These are phyloP conservation scores for Papio anubis DNA, from an alignment of 2,113 vertebrate genomes.

Conservation along the genomic window DNA sequence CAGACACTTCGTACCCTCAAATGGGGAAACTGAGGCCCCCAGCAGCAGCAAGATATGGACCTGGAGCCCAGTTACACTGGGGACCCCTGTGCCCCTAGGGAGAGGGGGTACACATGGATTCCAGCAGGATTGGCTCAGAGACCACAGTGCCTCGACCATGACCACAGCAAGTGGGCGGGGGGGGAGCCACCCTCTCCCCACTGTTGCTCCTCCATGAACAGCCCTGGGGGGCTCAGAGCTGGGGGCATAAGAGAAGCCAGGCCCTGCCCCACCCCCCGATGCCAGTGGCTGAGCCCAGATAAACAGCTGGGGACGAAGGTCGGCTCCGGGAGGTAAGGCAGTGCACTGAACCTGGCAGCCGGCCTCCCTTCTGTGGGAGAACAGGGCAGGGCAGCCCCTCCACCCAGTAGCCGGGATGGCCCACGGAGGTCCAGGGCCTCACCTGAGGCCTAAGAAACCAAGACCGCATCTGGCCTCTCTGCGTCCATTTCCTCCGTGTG, in stretches of 20 bases:
- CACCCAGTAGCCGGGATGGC: background rate
- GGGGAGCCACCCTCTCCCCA: background rate
- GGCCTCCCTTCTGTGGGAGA: background rate
- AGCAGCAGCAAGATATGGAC: background rate
- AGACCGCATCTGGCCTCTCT: background rate
- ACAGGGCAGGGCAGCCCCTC: background rate
- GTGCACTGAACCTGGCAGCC: background rate
- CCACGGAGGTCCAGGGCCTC: background rate
- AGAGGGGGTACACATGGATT: background rate
- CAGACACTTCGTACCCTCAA: background rate
- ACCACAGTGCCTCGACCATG: background rate
- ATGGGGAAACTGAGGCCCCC: background rate
- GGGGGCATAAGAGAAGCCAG: too few relatives aligned
- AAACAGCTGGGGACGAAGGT: background rate
- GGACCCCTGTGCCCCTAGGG: background rate
- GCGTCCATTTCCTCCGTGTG: background rate
- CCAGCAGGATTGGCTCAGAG: background rate
- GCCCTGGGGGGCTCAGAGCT: background rate
- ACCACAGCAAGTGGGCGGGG: background rate
- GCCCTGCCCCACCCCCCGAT: fast-evolving
- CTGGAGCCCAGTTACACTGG: fast-evolving
- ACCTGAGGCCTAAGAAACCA: background rate
- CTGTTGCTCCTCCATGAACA: background rate
- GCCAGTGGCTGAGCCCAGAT: background rate
- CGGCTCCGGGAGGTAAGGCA: background rate